Evolutionary conservation across 2,113 vertebrate species (phyloP).

Genomic region (Alaudala cheleensis): DNA sequence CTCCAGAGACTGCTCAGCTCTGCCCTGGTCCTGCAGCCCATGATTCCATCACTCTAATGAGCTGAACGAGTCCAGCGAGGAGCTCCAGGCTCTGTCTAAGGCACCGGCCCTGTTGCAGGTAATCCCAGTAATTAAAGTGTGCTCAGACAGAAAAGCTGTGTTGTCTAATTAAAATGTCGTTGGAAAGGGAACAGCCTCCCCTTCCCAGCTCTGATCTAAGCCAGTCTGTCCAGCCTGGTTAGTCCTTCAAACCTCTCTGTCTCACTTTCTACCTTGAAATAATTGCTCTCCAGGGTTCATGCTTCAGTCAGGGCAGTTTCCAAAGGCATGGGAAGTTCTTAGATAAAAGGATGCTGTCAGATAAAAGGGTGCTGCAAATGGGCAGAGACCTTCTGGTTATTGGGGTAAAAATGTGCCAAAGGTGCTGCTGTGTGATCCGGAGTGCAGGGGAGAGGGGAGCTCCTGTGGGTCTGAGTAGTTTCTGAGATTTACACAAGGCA

Average conservation of each 20-base stretch:
- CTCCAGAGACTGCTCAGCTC: background rate
- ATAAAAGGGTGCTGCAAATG: background rate
- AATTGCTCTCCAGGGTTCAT: conserved; percentile 8
- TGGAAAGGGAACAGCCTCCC: background rate
- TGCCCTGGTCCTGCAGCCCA: background rate
- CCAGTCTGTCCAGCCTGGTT: conserved; percentile 19
- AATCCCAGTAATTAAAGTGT: background rate
- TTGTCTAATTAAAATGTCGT: background rate
- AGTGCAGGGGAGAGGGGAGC: background rate
- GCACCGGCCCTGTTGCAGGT: background rate
- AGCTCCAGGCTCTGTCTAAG: background rate
- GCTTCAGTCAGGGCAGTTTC: background rate
- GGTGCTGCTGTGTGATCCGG: rapidly evolving
- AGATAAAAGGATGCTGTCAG: background rate
- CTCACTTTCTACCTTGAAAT: background rate
- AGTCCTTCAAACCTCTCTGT: background rate
- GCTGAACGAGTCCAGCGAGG: background rate
- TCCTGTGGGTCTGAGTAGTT: background rate
- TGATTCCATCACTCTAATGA: background rate
- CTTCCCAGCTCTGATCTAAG: conserved; percentile 59
- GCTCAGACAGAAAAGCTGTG: background rate
- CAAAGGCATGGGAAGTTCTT: background rate
- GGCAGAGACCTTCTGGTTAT: background rate
- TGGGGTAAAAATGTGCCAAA: background rate
- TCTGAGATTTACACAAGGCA: rapidly evolving